These are phyloP conservation scores for Nothocercus nigrocapillus DNA, from an alignment of 2,113 vertebrate genomes.

Conservation along the genomic window DNA sequence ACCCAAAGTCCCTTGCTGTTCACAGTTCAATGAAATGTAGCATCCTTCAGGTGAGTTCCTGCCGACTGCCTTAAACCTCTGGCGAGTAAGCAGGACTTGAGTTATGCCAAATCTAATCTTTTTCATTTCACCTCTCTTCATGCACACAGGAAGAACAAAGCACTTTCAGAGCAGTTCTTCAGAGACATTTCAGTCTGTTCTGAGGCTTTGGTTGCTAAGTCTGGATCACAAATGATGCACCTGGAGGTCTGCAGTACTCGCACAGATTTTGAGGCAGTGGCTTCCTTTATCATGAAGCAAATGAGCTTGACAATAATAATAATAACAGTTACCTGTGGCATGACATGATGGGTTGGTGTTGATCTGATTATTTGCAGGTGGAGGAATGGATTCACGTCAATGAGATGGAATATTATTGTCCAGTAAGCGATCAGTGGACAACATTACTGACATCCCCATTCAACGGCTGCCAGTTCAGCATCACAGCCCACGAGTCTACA, in stretches of 20 bases:
- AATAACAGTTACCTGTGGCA: accelerated
- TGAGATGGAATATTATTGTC: constrained; percentile 54
- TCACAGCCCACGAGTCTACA: neutral
- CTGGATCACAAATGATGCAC: neutral
- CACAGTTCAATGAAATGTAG: neutral
- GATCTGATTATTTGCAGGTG: constrained; percentile 17
- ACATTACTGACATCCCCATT: neutral
- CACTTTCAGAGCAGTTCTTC: neutral
- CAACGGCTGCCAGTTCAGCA: constrained; percentile 65
- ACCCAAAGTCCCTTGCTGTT: neutral
- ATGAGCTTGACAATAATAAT: neutral
- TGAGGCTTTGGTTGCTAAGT: neutral
- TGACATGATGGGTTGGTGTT: neutral
- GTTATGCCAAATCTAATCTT: neutral
- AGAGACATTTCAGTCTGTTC: neutral
- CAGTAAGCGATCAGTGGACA: constrained; percentile 62
- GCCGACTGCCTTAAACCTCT: neutral
- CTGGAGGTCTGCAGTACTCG: neutral
- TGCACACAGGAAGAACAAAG: neutral
- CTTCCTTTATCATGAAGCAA: neutral
- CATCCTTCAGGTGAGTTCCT: neutral
- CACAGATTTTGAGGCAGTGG: neutral
- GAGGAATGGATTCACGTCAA: constrained; percentile 52
- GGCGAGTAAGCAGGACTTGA: neutral
- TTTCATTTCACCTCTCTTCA: neutral